These are phyloP conservation scores for Pimpla rufipes DNA, from an alignment of 2,888 invertebrate genomes.

Conservation along the genomic window DNA sequence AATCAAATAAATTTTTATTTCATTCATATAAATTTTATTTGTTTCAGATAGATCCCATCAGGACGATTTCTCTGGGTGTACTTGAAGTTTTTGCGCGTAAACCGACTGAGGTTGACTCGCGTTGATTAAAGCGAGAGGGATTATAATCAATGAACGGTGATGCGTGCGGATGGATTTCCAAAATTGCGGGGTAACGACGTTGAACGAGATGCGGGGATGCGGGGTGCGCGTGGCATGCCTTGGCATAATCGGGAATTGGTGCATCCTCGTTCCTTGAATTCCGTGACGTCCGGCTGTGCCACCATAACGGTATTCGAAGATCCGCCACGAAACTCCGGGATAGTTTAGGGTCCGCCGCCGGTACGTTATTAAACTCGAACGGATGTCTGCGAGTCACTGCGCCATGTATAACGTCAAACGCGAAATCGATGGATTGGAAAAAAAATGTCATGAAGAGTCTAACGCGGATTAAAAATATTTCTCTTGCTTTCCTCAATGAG, in stretches of 20 bases:
- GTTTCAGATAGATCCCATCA: no score
- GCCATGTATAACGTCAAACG: not conserved
- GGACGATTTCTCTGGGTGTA: no score
- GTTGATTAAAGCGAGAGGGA: no score
- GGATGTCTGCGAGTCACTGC: not conserved
- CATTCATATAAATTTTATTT: no score
- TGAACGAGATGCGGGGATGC: constrained; percentile 9
- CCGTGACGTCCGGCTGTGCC: constrained; percentile 43
- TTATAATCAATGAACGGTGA: constrained; percentile 33
- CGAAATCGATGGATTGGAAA: constrained; percentile 16
- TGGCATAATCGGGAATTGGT: constrained; percentile 49
- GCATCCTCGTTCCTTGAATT: constrained; percentile 55
- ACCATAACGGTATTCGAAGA: constrained; percentile 36
- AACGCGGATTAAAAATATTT: no score
- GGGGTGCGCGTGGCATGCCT: constrained; percentile 41
- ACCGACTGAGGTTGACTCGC: no score
- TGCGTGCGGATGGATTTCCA: constrained; percentile 40
- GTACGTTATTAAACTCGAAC: constrained; percentile 24
- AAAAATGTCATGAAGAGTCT: not conserved
- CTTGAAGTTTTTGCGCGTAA: no score
- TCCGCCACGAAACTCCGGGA: constrained; percentile 19
- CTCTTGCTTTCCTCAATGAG: no score
- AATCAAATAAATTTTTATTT: no score
- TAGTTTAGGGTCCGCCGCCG: constrained; percentile 34
- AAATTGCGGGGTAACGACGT: constrained; percentile 28